Evolutionary conservation across 2,888 invertebrate species (phyloP), one percentile per base, ranked within the genome.

Genomic region (Physocephala rufipes): DNA sequence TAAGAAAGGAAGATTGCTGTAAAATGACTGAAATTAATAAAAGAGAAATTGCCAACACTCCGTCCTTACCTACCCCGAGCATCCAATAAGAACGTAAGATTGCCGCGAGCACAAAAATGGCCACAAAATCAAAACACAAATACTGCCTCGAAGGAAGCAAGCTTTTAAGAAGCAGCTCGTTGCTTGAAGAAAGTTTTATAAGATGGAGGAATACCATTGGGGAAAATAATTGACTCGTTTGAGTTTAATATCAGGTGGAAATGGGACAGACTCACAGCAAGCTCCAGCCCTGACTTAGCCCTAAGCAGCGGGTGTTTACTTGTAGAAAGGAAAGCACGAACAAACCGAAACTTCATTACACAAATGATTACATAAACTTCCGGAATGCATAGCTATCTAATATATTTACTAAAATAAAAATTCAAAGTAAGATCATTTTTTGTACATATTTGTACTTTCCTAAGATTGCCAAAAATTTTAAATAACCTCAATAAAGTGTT

Each of bases 121-220:
- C 36, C 36, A 36, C 36, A 36, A 21, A 26, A 21, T 45, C 7
- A 30, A 53, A 66, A 66, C 53, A 53, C 15, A 30, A n/a, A 53
- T 53, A 30, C 30, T 21, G 55, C 36, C 13, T 19, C 12, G 36
- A 53, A 72, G 82, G 74, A 79, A 81, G 80, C 82, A 81, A 82
- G 82, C 82, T 82, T 81, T 82, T n/a, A n/a, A 82, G 82, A 82
- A 82, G 79, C 75, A 73, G 78, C 78, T 80, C 78, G 76, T 76
- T 81, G 82, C 79, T 82, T 78, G 82, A 81, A 82, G 82, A 82
- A 81, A 78, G 80, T 82, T 74, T 77, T 78, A 76, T 79, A 76
- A 75, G 75, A 74, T 77, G 77, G 74, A 76, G 78, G 71, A 75
- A 75, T 77, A 79, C 81, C 81, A 79, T 82, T 81, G 81, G 81